Base-by-base conservation (phyloP, 2,888 invertebrate genomes). In the Phalera bucephala region DNA sequence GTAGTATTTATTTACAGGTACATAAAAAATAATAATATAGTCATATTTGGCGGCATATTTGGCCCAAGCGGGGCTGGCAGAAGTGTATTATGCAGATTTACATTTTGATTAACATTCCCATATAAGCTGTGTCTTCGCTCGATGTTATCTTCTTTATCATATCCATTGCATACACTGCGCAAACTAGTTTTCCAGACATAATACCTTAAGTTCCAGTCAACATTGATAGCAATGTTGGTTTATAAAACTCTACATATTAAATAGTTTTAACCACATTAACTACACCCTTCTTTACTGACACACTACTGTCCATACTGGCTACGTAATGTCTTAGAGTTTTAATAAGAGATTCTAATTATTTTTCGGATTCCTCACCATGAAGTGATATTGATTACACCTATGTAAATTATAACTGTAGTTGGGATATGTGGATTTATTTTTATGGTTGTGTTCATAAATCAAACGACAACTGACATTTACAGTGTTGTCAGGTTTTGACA, bases 81-180 rank as follows among this genome's bases (percentile, higher is more conserved):
- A n/a, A n/a, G n/a, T n/a, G n/a, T n/a, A n/a, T n/a, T n/a, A n/a
- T n/a, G n/a, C n/a, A n/a, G n/a, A n/a, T n/a, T n/a, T n/a, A n/a
- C n/a, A n/a, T n/a, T n/a, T n/a, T n/a, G n/a, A 73, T 62, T 9
- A 77, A 37, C 70, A 79, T 73, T 2, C 55, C 64, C 0, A 38
- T 46, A n/a, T 77, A 77, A 0, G 76, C 74, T 0, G 61, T 56
- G 0, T 44, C 33, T 39, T 73, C 68, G 17, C 42, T 61, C 0
- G 38, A 28, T 0, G 70, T 72, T 9, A 76, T 71, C 31, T 63
- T 65, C 31, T 66, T 73, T 12, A 73, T 48, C 15, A 77, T 65
- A 39, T 77, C 77, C 13, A 75, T 46, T 3, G 68, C 71, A 19
- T 72, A 78, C 0, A 72, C 35, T 1, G 62, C 52, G 36, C 54